Evolutionary conservation across 2,888 invertebrate species (phyloP), one percentile per base, ranked within the genome.

Genomic region (Dicyrtoma fusca): DNA sequence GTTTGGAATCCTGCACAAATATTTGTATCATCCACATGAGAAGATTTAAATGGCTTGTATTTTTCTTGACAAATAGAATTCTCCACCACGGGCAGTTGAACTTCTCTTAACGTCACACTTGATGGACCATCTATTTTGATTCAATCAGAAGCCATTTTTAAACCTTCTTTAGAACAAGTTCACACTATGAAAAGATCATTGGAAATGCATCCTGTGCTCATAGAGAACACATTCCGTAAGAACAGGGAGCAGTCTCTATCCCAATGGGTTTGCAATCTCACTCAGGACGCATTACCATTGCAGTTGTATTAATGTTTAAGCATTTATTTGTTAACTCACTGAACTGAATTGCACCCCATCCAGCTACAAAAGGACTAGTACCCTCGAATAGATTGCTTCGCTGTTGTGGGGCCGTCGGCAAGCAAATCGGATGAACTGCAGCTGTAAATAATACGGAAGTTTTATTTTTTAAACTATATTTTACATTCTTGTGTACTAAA

Each of bases 341-440:
- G 83, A 88, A 90, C 77, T 84, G 83, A 0, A 88, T 84, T 10
- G 91, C 86, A 14, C 95, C 95, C 93, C 94, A 95, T 21, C 95
- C 95, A 25, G 91, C 92, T 4, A 94, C 87, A 81, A 90, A 88
- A 0, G 91, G 91, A 75, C 84, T 86, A 72, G 86, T 86, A 79
- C 85, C 86, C 23, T 86, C 88, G 80, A 87, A 90, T 14, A 84
- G 85, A 59, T 84, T 86, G 0, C 85, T 82, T 57, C 88, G 84
- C 53, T 90, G 81, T 4, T 87, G 85, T 0, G 84, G 83, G 11
- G 85, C 83, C 14, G 85, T 82, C 0, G 94, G 94, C 59, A 94
- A 84, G 82, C 94, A 94, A 76, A 94, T 89, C 0, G 92, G 91
- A 75, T 84, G 86, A 69, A 93, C 88, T 45, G 86, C 82, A 25